Conservation (phyloP, 2,113 vertebrate genomes). For the Sciurus niger region DNA sequence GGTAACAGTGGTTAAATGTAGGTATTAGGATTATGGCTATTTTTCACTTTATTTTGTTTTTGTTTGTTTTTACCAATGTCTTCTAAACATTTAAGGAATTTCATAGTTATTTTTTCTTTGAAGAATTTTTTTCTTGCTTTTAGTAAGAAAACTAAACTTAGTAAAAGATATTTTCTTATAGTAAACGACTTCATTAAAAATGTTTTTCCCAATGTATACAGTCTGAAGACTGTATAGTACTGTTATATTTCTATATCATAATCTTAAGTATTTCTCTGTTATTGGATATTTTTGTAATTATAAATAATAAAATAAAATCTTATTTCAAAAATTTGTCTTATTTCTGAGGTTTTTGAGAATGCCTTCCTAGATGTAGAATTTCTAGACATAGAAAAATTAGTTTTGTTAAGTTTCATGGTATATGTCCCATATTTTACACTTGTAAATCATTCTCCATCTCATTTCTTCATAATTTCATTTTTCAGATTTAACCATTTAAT, state of each 20-base stretch:
- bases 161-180: background rate
- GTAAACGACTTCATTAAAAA: constrained; percentile 38
- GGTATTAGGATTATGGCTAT: background rate
- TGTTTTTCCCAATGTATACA: background rate
- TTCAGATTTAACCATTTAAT: constrained; percentile 7
- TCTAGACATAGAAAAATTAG: constrained; percentile 1
- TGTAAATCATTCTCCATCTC: background rate
- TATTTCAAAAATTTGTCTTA: constrained; percentile 4
- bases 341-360: constrained; percentile 15
- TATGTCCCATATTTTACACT: background rate
- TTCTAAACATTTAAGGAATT: constrained; percentile 41
- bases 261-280: constrained; percentile 2
- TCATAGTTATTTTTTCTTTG: background rate
- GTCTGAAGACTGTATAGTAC: background rate
- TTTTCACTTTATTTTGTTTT: background rate
- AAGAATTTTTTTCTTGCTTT: background rate
- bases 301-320: constrained; percentile 1
- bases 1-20: background rate
- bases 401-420: background rate
- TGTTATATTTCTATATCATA: background rate
- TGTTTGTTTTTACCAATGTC: background rate
- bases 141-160: background rate
- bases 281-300: background rate
- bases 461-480: constrained; percentile 8
- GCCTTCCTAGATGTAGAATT: background rate